Base-by-base conservation (phyloP, 1,140 invertebrate species). In the Anastrepha ludens region DNA sequence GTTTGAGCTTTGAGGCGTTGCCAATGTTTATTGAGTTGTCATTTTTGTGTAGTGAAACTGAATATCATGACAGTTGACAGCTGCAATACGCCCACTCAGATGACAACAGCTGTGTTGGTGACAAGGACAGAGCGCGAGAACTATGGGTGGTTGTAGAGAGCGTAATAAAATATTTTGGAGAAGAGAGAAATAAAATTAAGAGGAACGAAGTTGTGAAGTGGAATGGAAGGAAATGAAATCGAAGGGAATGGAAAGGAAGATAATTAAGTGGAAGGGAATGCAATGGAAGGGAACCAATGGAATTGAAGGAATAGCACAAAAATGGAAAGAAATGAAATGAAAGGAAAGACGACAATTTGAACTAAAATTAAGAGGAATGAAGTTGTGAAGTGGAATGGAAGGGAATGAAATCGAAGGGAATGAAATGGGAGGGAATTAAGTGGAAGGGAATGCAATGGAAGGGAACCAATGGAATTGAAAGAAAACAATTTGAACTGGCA, bases 51-150 rank as follows among this genome's bases (percentile, higher is more conserved):
- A 39, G 55, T 44, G 70, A 70, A 60, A 78, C 11, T 78, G 86
- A 87, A 87, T 74, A 70, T 87, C 86, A 87, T 87, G 67, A 70
- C 55, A 78, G 67, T 59, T 87, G 86, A 87, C 86, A 87, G 86
- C 55, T 87, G 74, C 2, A 47, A 17, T 41, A 81, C 47, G 47
- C 74, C 74, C 74, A 81, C 50, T 4, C 2, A 9, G 47, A 81
- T 58, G 74, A 58, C 74, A 81, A 55, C 7, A 13, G 8, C 44
- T 9, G n/a, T 8, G 3, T 2, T 3, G 17, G 1, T 58, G 3
- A 15, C 3, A 44, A 8, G 2, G 47, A 50, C 44, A 47, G 47
- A 47, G 47, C 8, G 15, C 8, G 50, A 81, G 47, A 81, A 8
- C 15, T 62, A 29, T 62, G n/a, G 13, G 8, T 15, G 7, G 60